These are phyloP conservation scores for Chromoteleia sp. DNA, from an alignment of 2,888 invertebrate genomes.

Conservation along the genomic window DNA sequence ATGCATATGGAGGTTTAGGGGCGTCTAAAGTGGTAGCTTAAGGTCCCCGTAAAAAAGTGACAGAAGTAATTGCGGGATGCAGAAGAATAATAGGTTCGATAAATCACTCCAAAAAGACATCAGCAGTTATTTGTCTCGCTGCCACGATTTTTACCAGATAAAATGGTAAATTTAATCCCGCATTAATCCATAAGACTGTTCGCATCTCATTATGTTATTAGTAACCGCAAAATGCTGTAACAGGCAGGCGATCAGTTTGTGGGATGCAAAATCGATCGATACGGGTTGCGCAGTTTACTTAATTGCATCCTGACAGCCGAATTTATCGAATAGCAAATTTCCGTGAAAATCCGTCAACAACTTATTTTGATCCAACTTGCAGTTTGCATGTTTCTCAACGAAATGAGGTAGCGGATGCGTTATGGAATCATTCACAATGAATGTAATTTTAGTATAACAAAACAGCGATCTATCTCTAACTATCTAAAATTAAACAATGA, in stretches of 20 bases:
- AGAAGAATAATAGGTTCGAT: constrained; percentile 7
- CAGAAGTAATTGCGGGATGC: background rate
- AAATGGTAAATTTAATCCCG: constrained; percentile 19
- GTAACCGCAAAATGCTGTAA: constrained; percentile 26
- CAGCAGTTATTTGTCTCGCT: background rate
- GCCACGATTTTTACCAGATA: background rate
- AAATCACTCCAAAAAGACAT: constrained; percentile 12
- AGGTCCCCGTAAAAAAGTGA: background rate
- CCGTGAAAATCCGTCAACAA: constrained; percentile 18
- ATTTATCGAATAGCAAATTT: constrained; percentile 41
- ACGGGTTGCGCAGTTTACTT: constrained; percentile 24
- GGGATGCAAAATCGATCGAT: constrained; percentile 35
- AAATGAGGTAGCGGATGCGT: too few relatives aligned
- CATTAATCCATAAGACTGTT: constrained; percentile 17
- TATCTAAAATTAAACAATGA: too few relatives aligned
- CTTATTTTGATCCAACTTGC: constrained; percentile 5
- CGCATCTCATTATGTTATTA: constrained; percentile 30
- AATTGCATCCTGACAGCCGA: constrained; percentile 43
- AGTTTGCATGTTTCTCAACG: background rate
- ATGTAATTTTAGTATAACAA: too few relatives aligned
- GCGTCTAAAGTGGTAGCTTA: background rate
- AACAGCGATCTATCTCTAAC: too few relatives aligned
- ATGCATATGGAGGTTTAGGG: background rate
- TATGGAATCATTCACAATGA: background rate
- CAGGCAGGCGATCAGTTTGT: constrained; percentile 22